Base-by-base conservation (phyloP, 2,888 invertebrate species). In the Syritta pipiens region DNA sequence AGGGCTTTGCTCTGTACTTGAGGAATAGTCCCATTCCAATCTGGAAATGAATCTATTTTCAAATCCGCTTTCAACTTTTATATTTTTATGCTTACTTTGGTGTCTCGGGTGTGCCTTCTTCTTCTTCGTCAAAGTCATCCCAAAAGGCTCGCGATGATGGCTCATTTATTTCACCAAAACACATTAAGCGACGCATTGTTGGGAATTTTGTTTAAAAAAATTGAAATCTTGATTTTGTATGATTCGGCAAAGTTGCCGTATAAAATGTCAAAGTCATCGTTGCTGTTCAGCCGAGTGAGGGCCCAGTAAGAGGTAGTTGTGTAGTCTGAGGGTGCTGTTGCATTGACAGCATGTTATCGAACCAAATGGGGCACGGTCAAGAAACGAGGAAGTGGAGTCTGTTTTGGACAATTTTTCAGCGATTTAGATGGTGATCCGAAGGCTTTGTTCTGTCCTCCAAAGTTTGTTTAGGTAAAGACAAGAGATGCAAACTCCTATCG, bases 101-200 rank as follows among this genome's bases (percentile, higher is more conserved):
- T 10, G 82, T 48, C 20, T 26, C 74, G 1, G 83, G 82, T 6
- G 83, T 75, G n/a, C 84, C 86, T 51, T 86, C 86, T n/a, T 68
- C 74, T 20, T 74, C 63, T 42, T 89, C 89, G 12, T 88, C 88
- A 22, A 87, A 86, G 32, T 87, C 89, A 81, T 89, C 88, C 88
- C 88, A 88, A 65, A 89, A 88, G 0, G 88, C 88, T n/a, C 88
- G 84, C 1, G 88, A 88, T 0, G 86, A 85, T 0, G 89, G 88
- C 40, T 88, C 86, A 35, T 86, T 85, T 20, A 88, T 68, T 83
- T 88, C 88, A 4, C 88, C 88, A 82, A 88, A 88, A 51, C 86
- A 85, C 81, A 84, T 83, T 17, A 87, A 14, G 76, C 88, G 86
- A 10, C 84, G 82, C 87, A 87, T 88, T 55, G 48, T 72, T 19